Evolutionary conservation across 2,888 invertebrate genomes (phyloP).

Genomic region (Drosophila colorata): DNA sequence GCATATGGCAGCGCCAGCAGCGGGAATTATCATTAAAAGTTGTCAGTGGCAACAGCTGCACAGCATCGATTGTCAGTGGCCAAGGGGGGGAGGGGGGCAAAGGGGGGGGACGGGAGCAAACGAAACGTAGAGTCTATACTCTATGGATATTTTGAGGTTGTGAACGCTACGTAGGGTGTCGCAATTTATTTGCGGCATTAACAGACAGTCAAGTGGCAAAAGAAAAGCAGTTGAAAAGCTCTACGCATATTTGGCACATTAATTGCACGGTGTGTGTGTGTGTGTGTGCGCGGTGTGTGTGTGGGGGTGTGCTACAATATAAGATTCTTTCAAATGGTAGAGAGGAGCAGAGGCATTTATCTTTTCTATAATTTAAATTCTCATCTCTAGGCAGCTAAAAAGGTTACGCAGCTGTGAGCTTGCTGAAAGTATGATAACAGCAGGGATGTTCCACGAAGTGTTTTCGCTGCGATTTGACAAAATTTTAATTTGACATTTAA

Average conservation of each 20-base stretch:
- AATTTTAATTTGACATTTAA: background rate
- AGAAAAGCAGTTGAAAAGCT: constrained; percentile 60
- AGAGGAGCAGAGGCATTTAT: background rate
- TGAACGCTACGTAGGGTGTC: constrained; percentile 5
- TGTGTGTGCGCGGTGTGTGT: constrained; percentile 5
- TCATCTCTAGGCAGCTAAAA: constrained; percentile 3
- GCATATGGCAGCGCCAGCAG: constrained; percentile 54
- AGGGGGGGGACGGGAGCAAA: too few relatives aligned
- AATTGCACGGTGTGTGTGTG: constrained; percentile 51
- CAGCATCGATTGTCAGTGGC: constrained; percentile 60
- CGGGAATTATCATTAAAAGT: constrained; percentile 76
- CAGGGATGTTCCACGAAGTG: constrained; percentile 5
- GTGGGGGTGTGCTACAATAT: constrained; percentile 7
- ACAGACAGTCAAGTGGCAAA: constrained; percentile 72
- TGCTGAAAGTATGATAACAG: background rate
- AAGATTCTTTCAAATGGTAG: constrained; percentile 32
- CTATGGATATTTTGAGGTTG: constrained; percentile 7
- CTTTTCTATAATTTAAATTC: constrained; percentile 29
- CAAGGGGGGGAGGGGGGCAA: too few relatives aligned
- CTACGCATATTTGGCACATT: constrained; percentile 60
- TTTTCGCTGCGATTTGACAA: background rate
- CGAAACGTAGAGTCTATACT: background rate
- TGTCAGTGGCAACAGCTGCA: constrained; percentile 70
- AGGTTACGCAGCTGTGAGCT: constrained; percentile 5
- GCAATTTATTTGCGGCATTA: constrained; percentile 73